Evolutionary conservation across 2,797 vertebrate genomes (phyloP).

Genomic region (Pachyuromys duprasi): DNA sequence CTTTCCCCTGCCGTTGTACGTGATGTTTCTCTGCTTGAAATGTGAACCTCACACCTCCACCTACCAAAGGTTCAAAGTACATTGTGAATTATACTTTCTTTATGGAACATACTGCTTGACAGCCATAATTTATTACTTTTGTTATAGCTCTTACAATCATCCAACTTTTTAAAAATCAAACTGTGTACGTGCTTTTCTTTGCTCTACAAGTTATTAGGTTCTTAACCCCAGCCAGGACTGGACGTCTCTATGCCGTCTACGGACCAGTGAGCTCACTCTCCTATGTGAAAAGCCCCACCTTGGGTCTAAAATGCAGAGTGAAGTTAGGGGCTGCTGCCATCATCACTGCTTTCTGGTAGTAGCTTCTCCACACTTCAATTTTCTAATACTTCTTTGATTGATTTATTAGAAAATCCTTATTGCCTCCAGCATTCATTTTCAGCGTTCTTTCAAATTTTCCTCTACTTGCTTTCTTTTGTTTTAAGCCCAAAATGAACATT

Average conservation of each 20-base stretch:
- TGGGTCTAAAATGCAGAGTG: neutral
- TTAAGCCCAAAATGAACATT: conserved; percentile 44
- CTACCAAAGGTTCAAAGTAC: conserved; percentile 73
- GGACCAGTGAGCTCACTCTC: neutral
- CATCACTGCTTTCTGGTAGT: neutral
- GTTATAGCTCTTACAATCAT: neutral
- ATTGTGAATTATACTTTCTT: conserved; percentile 63
- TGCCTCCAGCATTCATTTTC: conserved; percentile 47
- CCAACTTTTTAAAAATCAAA: neutral
- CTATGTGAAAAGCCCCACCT: neutral
- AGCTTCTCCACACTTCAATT: neutral
- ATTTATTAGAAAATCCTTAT: conserved; percentile 47
- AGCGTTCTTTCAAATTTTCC: neutral
- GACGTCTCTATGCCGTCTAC: neutral
- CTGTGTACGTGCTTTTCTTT: conserved; percentile 6
- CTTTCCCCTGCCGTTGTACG: conserved; percentile 39
- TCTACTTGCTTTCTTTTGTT: neutral
- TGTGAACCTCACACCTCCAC: conserved; percentile 56
- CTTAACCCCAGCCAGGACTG: neutral
- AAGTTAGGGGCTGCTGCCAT: neutral
- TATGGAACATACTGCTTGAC: neutral
- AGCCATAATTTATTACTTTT: conserved; percentile 48
- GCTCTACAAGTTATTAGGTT: neutral
- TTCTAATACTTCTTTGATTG: conserved; percentile 24
- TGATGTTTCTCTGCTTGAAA: conserved; percentile 60